phyloP scores from a whole-genome alignment of 1,140 invertebrate genomes.

The Teleogryllus occipitalis region DNA sequence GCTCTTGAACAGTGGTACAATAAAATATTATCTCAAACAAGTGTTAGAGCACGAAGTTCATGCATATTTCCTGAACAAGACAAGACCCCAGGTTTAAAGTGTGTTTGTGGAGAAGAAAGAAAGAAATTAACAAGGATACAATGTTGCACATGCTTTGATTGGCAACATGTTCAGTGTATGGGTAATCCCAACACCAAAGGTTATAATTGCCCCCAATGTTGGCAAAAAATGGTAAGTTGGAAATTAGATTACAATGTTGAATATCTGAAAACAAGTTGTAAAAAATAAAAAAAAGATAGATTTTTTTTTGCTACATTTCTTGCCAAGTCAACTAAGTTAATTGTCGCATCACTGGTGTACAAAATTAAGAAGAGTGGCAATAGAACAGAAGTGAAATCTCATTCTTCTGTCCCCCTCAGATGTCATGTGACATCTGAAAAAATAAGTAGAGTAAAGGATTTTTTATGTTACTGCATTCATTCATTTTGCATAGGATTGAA shows the following conservation, averaged over 20 bases:
- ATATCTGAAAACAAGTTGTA: background rate
- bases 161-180: slow-evolving; percentile 54
- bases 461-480: too few species aligned
- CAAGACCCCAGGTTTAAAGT: background rate
- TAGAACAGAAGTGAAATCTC: too few species aligned
- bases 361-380: too few species aligned
- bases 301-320: too few species aligned
- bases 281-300: too few species aligned
- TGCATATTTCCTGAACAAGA: background rate
- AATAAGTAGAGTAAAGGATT: too few species aligned
- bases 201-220: slow-evolving; percentile 58
- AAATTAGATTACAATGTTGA: background rate
- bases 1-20: slow-evolving; percentile 2
- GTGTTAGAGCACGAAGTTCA: background rate
- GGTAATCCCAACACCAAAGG: slow-evolving; percentile 36
- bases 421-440: too few species aligned
- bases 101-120: slow-evolving; percentile 11
- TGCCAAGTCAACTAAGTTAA: too few species aligned
- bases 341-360: too few species aligned
- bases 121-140: background rate
- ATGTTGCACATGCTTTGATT: slow-evolving; percentile 46
- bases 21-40: background rate
- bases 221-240: slow-evolving; percentile 36
- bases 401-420: too few species aligned
- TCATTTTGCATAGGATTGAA: too few species aligned